A percentile compares a stretch with the other conserved stretches of the same genome.
Evolutionary conservation across 1,140 invertebrate species (phyloP).

Genomic region (Drosophila ananassae): DNA sequence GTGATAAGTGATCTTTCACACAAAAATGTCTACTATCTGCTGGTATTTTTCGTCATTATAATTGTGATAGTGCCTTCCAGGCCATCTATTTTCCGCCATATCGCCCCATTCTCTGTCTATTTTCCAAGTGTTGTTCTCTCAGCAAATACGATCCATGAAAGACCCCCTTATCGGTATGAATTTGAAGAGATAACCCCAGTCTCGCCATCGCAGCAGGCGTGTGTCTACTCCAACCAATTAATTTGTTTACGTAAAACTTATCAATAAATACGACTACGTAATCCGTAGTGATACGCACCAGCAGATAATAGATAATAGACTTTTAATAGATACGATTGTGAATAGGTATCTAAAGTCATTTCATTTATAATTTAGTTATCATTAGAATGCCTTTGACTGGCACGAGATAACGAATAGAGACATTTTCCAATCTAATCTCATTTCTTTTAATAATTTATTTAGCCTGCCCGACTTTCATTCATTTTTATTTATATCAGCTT

Average conservation of each 20-base stretch:
- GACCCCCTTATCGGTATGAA: conserved; percentile 19
- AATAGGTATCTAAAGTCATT: not conserved
- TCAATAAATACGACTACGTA: conserved; percentile 33
- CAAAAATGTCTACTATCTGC: not conserved
- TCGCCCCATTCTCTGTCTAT: conserved; percentile 28
- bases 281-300: conserved; percentile 2
- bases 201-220: conserved; percentile 13
- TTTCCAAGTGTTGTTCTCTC: conserved; percentile 30
- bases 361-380: conserved; percentile 35
- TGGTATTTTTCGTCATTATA: not conserved
- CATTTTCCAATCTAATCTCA: conserved; percentile 31
- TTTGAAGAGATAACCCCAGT: conserved; percentile 32
- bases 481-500: conserved; percentile 31
- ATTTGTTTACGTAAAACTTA: conserved; percentile 70
- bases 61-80: conserved; percentile 9
- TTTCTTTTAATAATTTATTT: conserved; percentile 26
- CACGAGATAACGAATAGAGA: not conserved
- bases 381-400: not conserved
- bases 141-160: conserved; percentile 3
- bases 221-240: conserved; percentile 56
- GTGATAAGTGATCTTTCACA: conserved; percentile 31
- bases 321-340: conserved; percentile 26
- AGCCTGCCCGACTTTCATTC: conserved; percentile 32
- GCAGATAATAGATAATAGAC: conserved; percentile 27
- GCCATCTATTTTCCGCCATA: conserved; percentile 37